A percentile compares a stretch with the other conserved stretches of the same genome.
These are phyloP conservation scores for Lagorchestes hirsutus DNA, from an alignment of 2,797 vertebrate species.

Conservation along the genomic window DNA sequence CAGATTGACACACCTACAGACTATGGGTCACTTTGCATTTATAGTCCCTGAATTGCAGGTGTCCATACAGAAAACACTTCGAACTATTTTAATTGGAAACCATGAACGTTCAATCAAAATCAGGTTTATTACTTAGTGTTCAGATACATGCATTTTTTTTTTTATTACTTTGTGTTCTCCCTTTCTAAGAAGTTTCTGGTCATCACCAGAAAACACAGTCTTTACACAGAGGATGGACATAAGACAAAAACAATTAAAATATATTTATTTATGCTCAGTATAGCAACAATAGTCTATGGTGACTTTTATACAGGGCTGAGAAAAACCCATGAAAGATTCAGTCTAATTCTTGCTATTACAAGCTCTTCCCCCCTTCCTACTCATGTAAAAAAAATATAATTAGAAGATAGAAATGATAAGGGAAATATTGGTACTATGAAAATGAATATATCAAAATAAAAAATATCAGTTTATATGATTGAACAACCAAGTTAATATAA, in stretches of 20 bases:
- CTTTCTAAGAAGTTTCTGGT: background rate
- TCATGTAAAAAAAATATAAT: background rate
- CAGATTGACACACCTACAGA: background rate
- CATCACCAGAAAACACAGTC: background rate
- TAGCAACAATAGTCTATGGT: background rate
- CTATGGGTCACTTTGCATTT: background rate
- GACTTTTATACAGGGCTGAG: background rate
- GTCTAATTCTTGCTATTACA: background rate
- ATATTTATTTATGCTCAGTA: background rate
- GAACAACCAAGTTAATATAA: background rate
- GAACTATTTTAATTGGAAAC: background rate
- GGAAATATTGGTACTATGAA: background rate
- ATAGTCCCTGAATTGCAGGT: background rate
- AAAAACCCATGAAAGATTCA: background rate
- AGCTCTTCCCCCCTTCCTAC: background rate
- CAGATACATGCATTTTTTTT: background rate
- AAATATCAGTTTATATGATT: background rate
- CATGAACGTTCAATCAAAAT: background rate
- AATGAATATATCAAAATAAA: background rate
- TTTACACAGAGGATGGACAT: background rate
- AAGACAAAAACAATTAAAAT: background rate
- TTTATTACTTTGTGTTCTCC: background rate
- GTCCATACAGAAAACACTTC: background rate
- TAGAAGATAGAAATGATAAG: background rate
- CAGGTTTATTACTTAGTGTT: background rate